A percentile compares a stretch with the other conserved stretches of the same genome.
Conservation (phyloP, 2,797 vertebrate species). For the Ciconia nigra region DNA sequence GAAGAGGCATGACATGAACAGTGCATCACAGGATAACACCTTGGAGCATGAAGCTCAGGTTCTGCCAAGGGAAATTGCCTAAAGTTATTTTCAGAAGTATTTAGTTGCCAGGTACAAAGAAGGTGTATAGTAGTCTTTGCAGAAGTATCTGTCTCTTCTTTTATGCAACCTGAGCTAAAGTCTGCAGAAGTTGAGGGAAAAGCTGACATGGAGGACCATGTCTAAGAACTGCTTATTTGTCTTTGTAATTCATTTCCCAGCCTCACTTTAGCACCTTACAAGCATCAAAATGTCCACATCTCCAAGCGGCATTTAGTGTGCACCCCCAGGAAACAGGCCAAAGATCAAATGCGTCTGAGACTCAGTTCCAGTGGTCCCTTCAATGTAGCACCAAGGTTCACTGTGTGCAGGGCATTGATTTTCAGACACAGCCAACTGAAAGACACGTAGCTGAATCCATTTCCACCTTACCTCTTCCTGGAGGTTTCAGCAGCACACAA, state of each 20-base stretch:
- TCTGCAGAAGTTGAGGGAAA: neutral
- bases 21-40: neutral
- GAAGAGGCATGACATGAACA: neutral
- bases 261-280: neutral
- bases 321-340: neutral
- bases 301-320: neutral
- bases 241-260: neutral
- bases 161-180: neutral
- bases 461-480: neutral
- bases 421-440: neutral
- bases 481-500: neutral
- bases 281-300: neutral
- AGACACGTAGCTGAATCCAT: neutral
- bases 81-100: neutral
- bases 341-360: neutral
- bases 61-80: neutral
- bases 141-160: neutral
- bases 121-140: neutral
- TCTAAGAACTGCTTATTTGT: neutral
- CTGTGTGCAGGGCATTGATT: neutral
- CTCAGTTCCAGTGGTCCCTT: neutral
- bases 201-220: neutral
- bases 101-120: neutral
- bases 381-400: neutral
- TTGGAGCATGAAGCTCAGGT: neutral